These are phyloP conservation scores for Apteryx owenii DNA, from an alignment of 2,113 vertebrate genomes.

Conservation along the genomic window DNA sequence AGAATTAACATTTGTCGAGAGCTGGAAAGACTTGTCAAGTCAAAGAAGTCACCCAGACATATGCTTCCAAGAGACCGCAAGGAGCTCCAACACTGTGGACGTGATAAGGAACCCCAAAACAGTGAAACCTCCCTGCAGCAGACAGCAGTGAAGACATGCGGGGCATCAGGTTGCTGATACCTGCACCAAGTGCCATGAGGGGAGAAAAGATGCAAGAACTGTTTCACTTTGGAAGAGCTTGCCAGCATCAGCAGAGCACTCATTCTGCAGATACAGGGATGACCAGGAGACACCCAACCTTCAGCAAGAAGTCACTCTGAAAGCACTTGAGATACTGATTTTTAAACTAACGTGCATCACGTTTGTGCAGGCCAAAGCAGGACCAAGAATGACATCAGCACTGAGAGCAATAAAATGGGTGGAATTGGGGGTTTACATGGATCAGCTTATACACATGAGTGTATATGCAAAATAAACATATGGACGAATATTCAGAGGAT, in stretches of 20 bases:
- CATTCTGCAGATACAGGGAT: neutral
- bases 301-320: neutral
- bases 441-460: neutral
- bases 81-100: neutral
- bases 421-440: neutral
- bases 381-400: neutral
- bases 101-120: neutral
- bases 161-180: rapidly evolving
- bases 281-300: neutral
- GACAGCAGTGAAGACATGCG: rapidly evolving
- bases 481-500: neutral
- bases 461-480: neutral
- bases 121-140: neutral
- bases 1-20: neutral
- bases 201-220: neutral
- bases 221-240: neutral
- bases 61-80: neutral
- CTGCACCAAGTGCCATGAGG: rapidly evolving
- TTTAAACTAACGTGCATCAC: neutral
- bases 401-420: neutral
- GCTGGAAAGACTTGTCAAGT: neutral
- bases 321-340: neutral
- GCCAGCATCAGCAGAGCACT: neutral
- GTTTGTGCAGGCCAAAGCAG: neutral
- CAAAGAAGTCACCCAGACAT: neutral